Evolutionary conservation across 2,888 invertebrate genomes (phyloP), one percentile per base, ranked within the genome.

Genomic region (Phania funesta): DNA sequence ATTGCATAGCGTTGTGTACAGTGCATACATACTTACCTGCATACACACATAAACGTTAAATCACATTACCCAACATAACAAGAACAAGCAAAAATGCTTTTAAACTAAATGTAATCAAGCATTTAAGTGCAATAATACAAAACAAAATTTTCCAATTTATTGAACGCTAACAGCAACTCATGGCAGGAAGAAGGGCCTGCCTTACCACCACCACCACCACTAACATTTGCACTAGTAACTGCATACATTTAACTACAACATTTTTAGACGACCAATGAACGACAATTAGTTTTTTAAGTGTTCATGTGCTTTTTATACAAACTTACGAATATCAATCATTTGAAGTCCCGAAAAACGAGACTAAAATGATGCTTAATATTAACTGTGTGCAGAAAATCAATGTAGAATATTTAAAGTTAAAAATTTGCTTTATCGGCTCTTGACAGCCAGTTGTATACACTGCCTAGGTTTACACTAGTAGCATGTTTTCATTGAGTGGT

Each of bases 111-210:
- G 84, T 82, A 84, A 84, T 82, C 80, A 84, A 84, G 84, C 82
- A 74, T 80, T 84, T 84, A 84, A 84, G 84, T 84, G 84, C 82
- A 84, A 82, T 77, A 82, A 80, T 75, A 83, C 80, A 75, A 77
- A 78, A 80, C 83, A 84, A 85, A 85, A 88, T 89, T 89, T 88
- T 88, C 87, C 88, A 89, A 88, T 88, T 88, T 88, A 88, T 89
- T 87, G 87, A 87, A 86, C 88, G 77, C 74, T 60, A 75, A 80
- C 78, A 83, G 73, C 80, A 79, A 75, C 48, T 65, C 82, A 38
- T 56, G 46, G 18, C 22, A 7, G 64, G n/a, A 44, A 29, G 80
- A 65, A 85, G 83, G 85, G 58, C 11, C 58, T 41, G 38, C 13
- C 48, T 13, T 86, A 86, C 86, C 79, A 84, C 82, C 83, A 85